phyloP scores from a whole-genome alignment of 1,140 invertebrate species.

The Zeugodacus cucurbitae region DNA sequence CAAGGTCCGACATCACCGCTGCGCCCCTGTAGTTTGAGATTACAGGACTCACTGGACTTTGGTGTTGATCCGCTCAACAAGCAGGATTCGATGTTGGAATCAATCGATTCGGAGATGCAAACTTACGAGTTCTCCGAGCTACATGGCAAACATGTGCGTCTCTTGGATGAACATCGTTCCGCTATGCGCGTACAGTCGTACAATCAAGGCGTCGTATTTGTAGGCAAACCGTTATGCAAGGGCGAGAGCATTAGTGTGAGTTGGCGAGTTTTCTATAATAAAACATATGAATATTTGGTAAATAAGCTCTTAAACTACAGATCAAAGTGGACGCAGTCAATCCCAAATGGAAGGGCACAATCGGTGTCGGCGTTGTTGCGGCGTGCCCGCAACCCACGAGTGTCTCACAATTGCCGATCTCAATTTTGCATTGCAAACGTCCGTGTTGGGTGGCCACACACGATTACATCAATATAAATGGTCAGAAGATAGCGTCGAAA shows the following conservation, averaged over 20 bases:
- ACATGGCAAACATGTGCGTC: slow-evolving; percentile 80
- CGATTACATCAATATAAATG: slow-evolving; percentile 83
- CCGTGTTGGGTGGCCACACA: slow-evolving; percentile 81
- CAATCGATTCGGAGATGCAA: slow-evolving; percentile 63
- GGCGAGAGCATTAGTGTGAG: slow-evolving; percentile 62
- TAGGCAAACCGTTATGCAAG: slow-evolving; percentile 60
- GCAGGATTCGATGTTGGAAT: slow-evolving; percentile 66
- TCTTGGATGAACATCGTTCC: slow-evolving; percentile 65
- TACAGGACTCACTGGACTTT: slow-evolving; percentile 75
- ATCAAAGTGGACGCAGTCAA: slow-evolving; percentile 80
- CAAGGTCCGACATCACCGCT: slow-evolving; percentile 69
- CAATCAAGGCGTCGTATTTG: slow-evolving; percentile 60
- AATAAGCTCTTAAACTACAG: slow-evolving; percentile 60
- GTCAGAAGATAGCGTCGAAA: slow-evolving; percentile 73
- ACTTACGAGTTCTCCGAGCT: slow-evolving; percentile 74
- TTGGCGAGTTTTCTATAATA: background rate
- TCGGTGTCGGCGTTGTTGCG: slow-evolving; percentile 80
- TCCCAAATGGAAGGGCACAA: slow-evolving; percentile 81
- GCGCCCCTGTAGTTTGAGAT: slow-evolving; percentile 68
- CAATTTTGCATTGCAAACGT: slow-evolving; percentile 79
- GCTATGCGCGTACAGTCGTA: slow-evolving; percentile 58
- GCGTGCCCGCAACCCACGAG: slow-evolving; percentile 75
- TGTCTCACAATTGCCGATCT: slow-evolving; percentile 72
- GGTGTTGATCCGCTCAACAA: slow-evolving; percentile 71
- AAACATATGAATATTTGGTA: background rate